phyloP scores from a whole-genome alignment of 2,888 invertebrate species.

The Patella pellucida region DNA sequence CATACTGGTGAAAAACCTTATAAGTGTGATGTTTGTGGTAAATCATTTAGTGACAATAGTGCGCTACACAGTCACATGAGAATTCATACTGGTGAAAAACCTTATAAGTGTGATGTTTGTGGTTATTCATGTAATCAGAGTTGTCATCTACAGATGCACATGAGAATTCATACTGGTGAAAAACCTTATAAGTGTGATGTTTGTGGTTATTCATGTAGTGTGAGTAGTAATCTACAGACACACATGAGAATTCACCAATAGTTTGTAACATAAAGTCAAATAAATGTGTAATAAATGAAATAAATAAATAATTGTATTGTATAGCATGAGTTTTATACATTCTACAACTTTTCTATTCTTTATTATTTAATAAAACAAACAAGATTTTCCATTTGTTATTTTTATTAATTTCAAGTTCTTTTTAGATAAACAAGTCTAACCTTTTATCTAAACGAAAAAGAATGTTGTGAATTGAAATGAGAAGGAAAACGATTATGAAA shows the following conservation, averaged over 20 bases:
- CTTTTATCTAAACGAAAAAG: too few species aligned
- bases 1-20: constrained; percentile 19
- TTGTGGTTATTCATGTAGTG: constrained; percentile 25
- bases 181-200: constrained; percentile 24
- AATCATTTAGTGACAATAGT: constrained; percentile 12
- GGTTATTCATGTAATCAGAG: constrained; percentile 16
- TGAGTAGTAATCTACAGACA: background rate
- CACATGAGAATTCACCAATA: constrained; percentile 10
- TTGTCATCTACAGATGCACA: constrained; percentile 22
- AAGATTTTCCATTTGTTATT: too few species aligned
- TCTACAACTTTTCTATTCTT: too few species aligned
- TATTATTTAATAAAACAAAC: too few species aligned
- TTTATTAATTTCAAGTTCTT: too few species aligned
- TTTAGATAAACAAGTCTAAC: too few species aligned
- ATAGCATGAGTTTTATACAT: too few species aligned
- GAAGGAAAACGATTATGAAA: too few species aligned
- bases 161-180: constrained; percentile 23
- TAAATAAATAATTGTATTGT: too few species aligned
- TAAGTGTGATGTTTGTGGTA: constrained; percentile 17
- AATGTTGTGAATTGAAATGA: too few species aligned
- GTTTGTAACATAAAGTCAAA: too few species aligned
- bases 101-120: constrained; percentile 29
- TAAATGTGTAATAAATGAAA: too few species aligned
- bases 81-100: constrained; percentile 21
- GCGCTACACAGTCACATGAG: constrained; percentile 20